These are phyloP conservation scores for Papilio gigon DNA, from an alignment of 2,888 invertebrate genomes.

Conservation along the genomic window DNA sequence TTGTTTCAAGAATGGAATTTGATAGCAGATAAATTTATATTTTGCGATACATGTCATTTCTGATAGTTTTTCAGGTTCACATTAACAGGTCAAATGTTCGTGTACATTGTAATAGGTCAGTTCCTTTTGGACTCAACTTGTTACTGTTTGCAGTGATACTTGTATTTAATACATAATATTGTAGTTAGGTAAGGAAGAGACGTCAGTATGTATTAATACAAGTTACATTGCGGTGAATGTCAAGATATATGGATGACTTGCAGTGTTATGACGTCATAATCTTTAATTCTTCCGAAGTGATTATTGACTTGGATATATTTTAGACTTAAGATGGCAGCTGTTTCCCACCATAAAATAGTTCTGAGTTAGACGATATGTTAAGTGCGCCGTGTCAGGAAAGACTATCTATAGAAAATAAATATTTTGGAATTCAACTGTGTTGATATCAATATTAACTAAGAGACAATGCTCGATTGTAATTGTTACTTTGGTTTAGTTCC, in stretches of 20 bases:
- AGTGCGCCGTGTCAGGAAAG: background rate
- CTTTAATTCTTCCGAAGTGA: background rate
- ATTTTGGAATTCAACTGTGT: background rate
- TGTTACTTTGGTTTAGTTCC: background rate
- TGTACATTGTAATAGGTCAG: no score
- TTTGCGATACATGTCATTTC: no score
- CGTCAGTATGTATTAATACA: no score
- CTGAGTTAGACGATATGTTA: background rate
- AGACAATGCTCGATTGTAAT: background rate
- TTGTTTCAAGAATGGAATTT: background rate
- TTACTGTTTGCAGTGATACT: no score
- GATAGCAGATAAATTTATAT: background rate
- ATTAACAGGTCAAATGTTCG: no score
- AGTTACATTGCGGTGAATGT: no score
- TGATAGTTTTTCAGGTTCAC: no score
- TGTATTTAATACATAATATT: no score
- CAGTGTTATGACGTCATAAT: no score
- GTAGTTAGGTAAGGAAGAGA: no score
- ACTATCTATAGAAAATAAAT: background rate
- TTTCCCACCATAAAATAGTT: constrained; percentile 5
- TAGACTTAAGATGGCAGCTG: background rate
- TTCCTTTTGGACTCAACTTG: no score
- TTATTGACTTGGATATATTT: constrained; percentile 7
- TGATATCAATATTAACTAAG: background rate
- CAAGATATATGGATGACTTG: no score